Percentiles rank a stretch among this genome's conserved stretches.
Conservation (phyloP, 2,113 vertebrate species). For the Brienomyrus brachyistius region DNA sequence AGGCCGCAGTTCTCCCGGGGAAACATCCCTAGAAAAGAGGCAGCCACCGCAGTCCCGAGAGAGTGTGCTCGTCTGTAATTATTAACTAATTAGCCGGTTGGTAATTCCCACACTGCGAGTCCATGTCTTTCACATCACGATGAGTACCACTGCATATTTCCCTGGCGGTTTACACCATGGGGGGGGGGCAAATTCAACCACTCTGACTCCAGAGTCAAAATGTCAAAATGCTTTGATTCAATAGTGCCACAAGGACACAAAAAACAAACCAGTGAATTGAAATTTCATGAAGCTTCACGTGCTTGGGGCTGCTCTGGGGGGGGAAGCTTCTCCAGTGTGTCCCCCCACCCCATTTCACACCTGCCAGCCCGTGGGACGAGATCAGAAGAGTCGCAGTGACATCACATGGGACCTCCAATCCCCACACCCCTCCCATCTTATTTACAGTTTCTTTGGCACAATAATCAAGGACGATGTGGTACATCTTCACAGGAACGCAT, state of each 20-base stretch:
- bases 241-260: background rate
- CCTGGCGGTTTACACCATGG: background rate
- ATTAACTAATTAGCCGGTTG: conserved; percentile 8
- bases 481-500: background rate
- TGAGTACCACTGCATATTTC: background rate
- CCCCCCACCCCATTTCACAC: background rate
- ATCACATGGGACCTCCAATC: background rate
- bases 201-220: background rate
- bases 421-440: background rate
- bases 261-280: background rate
- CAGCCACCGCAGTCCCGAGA: background rate
- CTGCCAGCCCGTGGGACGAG: background rate
- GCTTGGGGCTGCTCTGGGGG: background rate
- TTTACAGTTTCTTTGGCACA: background rate
- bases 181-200: background rate
- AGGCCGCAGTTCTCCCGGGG: background rate
- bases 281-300: background rate
- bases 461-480: background rate
- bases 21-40: conserved; percentile 9
- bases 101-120: background rate
- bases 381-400: background rate
- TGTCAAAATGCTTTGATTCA: background rate
- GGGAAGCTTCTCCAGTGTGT: background rate
- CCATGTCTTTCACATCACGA: background rate
- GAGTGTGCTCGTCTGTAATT: background rate